These are phyloP conservation scores for Pongo pygmaeus DNA, from an alignment of 2,113 vertebrate genomes.

Conservation along the genomic window DNA sequence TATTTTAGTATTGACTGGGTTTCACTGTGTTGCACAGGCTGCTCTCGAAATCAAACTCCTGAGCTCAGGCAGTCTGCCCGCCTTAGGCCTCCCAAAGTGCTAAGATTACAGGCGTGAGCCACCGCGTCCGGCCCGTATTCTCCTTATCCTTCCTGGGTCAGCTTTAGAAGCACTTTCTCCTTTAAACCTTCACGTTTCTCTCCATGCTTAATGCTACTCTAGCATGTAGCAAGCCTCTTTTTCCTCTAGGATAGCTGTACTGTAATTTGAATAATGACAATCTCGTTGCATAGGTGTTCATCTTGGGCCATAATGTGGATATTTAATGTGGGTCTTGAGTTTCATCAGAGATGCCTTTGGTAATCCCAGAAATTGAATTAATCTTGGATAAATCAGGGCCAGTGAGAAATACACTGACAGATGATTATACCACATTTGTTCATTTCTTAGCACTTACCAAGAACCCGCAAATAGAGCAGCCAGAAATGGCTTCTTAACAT, in stretches of 20 bases:
- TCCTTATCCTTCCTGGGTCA: background rate
- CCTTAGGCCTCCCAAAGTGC: too few species aligned
- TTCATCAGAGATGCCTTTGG: background rate
- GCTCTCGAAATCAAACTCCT: too few species aligned
- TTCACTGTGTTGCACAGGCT: too few species aligned
- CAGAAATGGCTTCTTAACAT: background rate
- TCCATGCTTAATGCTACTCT: background rate
- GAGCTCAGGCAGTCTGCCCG: too few species aligned
- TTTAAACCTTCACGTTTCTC: background rate
- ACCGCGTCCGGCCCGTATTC: background rate
- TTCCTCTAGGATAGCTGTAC: background rate
- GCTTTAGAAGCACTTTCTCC: background rate
- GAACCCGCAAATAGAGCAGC: background rate
- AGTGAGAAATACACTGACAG: background rate
- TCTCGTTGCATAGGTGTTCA: background rate
- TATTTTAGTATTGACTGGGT: too few species aligned
- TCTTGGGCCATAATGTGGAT: background rate
- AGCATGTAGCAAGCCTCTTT: background rate
- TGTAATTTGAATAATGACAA: background rate
- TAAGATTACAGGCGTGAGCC: background rate
- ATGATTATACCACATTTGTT: background rate
- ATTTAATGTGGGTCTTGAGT: background rate
- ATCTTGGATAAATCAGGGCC: background rate
- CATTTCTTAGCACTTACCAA: background rate
- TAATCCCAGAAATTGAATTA: constrained; percentile 1